Evolutionary conservation across 2,113 vertebrate species (phyloP).

Genomic region (Gulo gulo): DNA sequence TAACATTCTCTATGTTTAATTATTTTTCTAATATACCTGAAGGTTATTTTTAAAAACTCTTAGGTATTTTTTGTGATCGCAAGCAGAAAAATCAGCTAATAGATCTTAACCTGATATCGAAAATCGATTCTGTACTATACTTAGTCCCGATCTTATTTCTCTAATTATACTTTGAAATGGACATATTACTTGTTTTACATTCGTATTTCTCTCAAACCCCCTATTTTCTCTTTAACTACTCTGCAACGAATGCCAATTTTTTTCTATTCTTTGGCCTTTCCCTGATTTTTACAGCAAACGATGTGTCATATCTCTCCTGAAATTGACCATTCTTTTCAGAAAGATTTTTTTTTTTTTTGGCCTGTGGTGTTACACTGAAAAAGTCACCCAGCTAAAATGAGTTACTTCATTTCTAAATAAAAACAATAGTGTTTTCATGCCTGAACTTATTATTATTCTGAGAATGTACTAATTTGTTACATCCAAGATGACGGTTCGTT

Average conservation of each 20-base stretch:
- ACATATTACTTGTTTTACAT: slow-evolving; percentile 16
- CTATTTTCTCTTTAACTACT: slow-evolving; percentile 51
- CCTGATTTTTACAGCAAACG: slow-evolving; percentile 76
- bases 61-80: background rate
- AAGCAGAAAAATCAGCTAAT: slow-evolving; percentile 5
- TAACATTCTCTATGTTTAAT: slow-evolving; percentile 30
- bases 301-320: slow-evolving; percentile 69
- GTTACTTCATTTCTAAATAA: slow-evolving; percentile 90
- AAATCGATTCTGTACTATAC: slow-evolving; percentile 17
- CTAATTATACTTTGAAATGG: slow-evolving; percentile 50
- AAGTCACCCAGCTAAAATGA: slow-evolving; percentile 90
- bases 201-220: slow-evolving; percentile 60
- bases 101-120: slow-evolving; percentile 44
- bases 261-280: slow-evolving; percentile 31
- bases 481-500: slow-evolving; percentile 96
- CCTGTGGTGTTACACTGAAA: slow-evolving; percentile 81
- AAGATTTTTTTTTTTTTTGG: slow-evolving; percentile 81
- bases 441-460: slow-evolving; percentile 99
- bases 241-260: slow-evolving; percentile 55
- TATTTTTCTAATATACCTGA: slow-evolving; percentile 44
- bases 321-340: slow-evolving; percentile 78
- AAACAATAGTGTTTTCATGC: slow-evolving; percentile 98
- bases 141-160: slow-evolving; percentile 22
- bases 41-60: background rate
- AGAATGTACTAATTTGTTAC: slow-evolving; percentile 99